Percentiles rank a stretch among this genome's conserved stretches.
Evolutionary conservation across 2,888 invertebrate species (phyloP).

Genomic region (Smittia aterrima): DNA sequence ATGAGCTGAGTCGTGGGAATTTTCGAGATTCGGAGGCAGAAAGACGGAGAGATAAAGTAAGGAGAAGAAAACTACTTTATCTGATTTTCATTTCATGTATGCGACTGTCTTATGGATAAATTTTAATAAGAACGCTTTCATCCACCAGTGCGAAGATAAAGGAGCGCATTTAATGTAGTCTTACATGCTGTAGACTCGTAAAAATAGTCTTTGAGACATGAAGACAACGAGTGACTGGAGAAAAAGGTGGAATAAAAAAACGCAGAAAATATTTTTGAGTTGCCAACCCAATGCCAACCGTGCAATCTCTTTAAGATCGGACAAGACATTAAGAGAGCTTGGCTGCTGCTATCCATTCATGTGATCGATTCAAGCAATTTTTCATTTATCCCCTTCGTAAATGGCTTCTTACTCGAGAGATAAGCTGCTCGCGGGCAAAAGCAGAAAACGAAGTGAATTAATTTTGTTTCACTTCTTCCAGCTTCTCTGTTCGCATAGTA

Average conservation of each 20-base stretch:
- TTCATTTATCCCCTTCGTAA: conserved; percentile 28
- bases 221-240: background rate
- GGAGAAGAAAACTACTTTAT: conserved; percentile 23
- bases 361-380: conserved; percentile 38
- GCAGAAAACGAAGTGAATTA: conserved; percentile 28
- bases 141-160: background rate
- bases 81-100: conserved; percentile 35
- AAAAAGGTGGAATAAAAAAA: conserved; percentile 36
- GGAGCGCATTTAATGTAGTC: conserved; percentile 10
- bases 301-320: background rate
- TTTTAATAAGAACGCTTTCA: conserved; percentile 6
- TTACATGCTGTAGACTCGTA: conserved; percentile 21
- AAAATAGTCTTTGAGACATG: conserved; percentile 30
- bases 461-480: conserved; percentile 5
- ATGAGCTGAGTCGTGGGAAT: conserved; percentile 33
- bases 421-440: conserved; percentile 32
- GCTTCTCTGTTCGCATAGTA: conserved; percentile 32
- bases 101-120: conserved; percentile 34
- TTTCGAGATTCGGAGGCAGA: background rate
- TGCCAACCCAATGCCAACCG: background rate
- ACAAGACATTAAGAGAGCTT: background rate
- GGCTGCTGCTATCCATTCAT: background rate
- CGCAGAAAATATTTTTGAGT: background rate
- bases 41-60: background rate
- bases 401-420: conserved; percentile 20